Conservation (phyloP, 2,113 vertebrate species). For the Cyphomyrus discorhynchus region DNA sequence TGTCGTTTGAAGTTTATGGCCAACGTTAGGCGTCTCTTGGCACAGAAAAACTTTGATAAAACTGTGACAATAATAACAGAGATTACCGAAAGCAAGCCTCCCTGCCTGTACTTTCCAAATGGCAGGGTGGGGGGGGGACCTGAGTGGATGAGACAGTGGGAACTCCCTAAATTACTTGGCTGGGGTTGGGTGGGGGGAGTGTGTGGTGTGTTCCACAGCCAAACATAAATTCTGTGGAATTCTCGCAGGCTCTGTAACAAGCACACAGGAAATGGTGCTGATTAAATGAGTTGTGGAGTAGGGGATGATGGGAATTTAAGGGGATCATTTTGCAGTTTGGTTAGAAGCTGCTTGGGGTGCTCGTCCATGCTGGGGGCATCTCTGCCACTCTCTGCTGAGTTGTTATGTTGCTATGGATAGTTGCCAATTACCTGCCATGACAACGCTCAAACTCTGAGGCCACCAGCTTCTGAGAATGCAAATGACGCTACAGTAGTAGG, state of each 20-base stretch:
- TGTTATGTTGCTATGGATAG: background rate
- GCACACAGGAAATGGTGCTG: background rate
- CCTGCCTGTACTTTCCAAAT: background rate
- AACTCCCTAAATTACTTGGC: background rate
- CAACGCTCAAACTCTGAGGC: background rate
- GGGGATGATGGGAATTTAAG: background rate
- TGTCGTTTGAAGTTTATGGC: background rate
- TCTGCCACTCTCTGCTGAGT: background rate
- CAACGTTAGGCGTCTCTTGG: background rate
- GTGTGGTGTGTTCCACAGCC: background rate
- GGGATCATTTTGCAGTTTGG: background rate
- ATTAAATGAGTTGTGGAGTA: background rate
- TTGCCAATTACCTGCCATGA: conserved; percentile 12
- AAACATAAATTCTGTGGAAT: background rate
- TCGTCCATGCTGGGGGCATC: background rate
- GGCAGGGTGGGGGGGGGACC: no score
- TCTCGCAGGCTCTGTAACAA: background rate
- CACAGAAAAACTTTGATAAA: background rate
- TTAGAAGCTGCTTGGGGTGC: background rate
- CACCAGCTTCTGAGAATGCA: background rate
- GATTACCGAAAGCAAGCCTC: background rate
- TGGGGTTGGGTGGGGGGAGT: background rate
- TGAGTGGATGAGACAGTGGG: background rate
- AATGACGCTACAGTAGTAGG: background rate
- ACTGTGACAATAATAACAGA: background rate